Conservation (phyloP, 2,797 vertebrate genomes). For the Neosilurus hyrtlii region DNA sequence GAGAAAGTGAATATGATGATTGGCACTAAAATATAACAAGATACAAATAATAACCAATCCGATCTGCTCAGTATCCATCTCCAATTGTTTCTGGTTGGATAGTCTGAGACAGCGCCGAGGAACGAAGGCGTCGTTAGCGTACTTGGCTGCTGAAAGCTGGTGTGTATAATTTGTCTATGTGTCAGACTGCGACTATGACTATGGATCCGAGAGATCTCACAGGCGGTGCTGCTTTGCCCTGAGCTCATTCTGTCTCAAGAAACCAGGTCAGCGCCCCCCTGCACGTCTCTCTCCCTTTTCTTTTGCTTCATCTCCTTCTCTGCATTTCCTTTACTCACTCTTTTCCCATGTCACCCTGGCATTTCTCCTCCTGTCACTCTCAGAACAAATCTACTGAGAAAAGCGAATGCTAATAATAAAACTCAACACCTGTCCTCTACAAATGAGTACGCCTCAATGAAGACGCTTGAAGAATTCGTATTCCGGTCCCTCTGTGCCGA, state of each 20-base stretch:
- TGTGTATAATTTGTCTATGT: slow-evolving; percentile 44
- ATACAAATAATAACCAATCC: slow-evolving; percentile 17
- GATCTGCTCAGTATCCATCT: slow-evolving; percentile 13
- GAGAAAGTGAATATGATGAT: slow-evolving; percentile 29
- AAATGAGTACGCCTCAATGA: background rate
- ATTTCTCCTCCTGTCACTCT: slow-evolving; percentile 46
- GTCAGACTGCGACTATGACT: slow-evolving; percentile 31
- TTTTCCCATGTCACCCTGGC: background rate
- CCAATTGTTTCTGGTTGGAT: slow-evolving; percentile 1
- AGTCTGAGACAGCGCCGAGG: background rate
- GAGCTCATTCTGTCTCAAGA: slow-evolving; percentile 75
- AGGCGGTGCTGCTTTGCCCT: slow-evolving; percentile 57
- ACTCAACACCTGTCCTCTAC: slow-evolving; percentile 25
- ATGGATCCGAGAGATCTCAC: slow-evolving; percentile 50
- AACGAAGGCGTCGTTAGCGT: slow-evolving; percentile 5
- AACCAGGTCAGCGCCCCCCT: slow-evolving; percentile 69
- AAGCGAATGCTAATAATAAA: slow-evolving; percentile 32
- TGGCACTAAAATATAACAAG: slow-evolving; percentile 13
- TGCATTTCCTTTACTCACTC: slow-evolving; percentile 21
- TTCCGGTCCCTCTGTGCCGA: slow-evolving; percentile 50
- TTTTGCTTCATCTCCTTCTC: background rate
- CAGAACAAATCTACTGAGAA: slow-evolving; percentile 34
- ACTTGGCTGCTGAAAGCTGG: background rate
- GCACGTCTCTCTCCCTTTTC: background rate
- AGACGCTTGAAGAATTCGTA: slow-evolving; percentile 54